Percentiles rank a stretch among this genome's conserved stretches.
These are phyloP conservation scores for Myodes glareolus DNA, from an alignment of 2,113 vertebrate genomes.

Conservation along the genomic window DNA sequence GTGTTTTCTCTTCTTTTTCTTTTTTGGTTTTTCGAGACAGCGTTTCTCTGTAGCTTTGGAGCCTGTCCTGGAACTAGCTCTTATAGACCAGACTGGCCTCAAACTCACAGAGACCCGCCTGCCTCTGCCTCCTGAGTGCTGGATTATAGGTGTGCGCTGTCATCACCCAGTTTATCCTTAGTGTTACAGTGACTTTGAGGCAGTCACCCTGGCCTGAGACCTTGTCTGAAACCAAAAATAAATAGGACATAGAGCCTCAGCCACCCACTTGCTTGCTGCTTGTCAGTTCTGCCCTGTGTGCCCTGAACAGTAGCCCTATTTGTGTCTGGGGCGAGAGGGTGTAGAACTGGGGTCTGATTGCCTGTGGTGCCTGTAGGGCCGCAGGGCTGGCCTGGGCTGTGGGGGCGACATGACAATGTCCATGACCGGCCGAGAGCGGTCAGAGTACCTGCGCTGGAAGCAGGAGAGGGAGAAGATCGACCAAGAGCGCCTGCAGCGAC, in stretches of 20 bases:
- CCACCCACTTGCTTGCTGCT: not conserved
- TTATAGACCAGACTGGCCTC: too few relatives aligned
- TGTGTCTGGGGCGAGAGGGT: not conserved
- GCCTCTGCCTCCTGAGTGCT: too few relatives aligned
- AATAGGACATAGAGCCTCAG: not conserved
- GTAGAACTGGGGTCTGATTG: not conserved
- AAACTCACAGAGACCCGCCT: too few relatives aligned
- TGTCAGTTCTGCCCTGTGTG: not conserved
- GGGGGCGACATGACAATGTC: constrained; percentile 93
- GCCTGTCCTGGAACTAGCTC: too few relatives aligned
- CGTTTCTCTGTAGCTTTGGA: too few relatives aligned
- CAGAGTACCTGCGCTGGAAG: constrained; percentile 96
- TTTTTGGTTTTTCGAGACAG: too few relatives aligned
- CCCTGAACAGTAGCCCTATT: not conserved
- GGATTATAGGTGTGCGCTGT: too few relatives aligned
- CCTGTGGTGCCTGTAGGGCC: constrained; percentile 57
- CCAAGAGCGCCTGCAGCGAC: constrained; percentile 92
- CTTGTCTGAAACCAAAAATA: not conserved
- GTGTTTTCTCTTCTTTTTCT: not conserved
- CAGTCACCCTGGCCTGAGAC: not conserved
- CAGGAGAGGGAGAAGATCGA: constrained; percentile 95
- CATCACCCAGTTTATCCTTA: not conserved
- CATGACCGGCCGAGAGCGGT: constrained; percentile 95
- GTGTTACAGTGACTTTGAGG: not conserved
- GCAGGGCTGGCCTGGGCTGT: not conserved